phyloP scores from a whole-genome alignment of 2,113 vertebrate species.

The Cichladusa arquata region DNA sequence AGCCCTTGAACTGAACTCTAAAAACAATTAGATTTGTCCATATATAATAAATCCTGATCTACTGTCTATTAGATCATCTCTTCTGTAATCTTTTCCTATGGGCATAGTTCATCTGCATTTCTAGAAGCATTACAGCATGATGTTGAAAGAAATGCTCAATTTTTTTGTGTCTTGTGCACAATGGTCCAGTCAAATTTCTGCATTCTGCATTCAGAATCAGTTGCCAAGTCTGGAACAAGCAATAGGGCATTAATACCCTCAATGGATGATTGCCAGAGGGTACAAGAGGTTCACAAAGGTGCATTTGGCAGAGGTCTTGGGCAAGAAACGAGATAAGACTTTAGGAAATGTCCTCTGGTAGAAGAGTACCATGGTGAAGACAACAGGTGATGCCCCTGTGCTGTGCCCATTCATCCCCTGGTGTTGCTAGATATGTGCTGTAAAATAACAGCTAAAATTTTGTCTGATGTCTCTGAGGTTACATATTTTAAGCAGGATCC shows the following conservation, averaged over 20 bases:
- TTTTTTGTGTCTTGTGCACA: background rate
- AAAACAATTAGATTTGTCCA: constrained; percentile 7
- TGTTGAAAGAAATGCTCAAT: background rate
- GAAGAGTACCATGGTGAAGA: background rate
- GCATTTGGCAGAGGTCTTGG: background rate
- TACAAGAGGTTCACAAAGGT: background rate
- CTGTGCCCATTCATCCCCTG: background rate
- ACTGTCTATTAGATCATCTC: constrained; percentile 25
- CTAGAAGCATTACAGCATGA: background rate
- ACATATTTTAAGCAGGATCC: background rate
- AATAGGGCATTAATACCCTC: background rate
- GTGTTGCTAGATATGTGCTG: background rate
- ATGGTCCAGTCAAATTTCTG: background rate
- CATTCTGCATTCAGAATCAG: background rate
- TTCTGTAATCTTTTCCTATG: constrained; percentile 19
- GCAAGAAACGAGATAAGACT: background rate
- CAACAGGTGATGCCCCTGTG: background rate
- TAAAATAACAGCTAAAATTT: background rate
- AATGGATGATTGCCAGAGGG: background rate
- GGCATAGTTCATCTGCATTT: background rate
- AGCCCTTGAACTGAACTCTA: background rate
- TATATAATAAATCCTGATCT: constrained; percentile 22
- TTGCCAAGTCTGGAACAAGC: background rate
- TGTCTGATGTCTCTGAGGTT: background rate
- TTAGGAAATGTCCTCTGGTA: background rate